These are phyloP conservation scores for Clarias fuscus DNA, from an alignment of 2,797 vertebrate genomes.

Conservation along the genomic window DNA sequence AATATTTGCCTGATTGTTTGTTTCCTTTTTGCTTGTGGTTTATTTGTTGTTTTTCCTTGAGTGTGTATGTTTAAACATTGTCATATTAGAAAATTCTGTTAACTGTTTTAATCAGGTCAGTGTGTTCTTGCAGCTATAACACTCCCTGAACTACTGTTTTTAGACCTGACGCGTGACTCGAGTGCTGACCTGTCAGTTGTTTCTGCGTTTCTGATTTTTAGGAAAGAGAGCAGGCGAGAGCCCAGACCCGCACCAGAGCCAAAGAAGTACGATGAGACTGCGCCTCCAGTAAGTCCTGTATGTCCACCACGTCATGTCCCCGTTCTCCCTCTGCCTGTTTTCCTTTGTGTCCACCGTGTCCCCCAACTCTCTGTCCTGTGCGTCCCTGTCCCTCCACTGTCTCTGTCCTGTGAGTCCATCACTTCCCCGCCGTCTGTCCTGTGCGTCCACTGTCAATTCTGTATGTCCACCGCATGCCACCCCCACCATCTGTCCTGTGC, in stretches of 20 bases:
- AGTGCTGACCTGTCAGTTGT: neutral
- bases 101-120: neutral
- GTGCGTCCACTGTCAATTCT: neutral
- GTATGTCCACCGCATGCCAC: neutral
- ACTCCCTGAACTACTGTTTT: neutral
- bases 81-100: neutral
- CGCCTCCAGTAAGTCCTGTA: constrained; percentile 81
- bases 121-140: neutral
- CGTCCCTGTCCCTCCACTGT: too few relatives aligned
- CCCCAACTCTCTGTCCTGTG: neutral
- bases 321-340: neutral
- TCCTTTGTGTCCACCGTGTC: neutral
- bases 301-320: neutral
- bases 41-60: neutral
- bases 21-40: neutral
- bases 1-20: neutral
- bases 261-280: constrained; percentile 88
- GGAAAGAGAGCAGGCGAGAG: constrained; percentile 86
- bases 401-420: neutral
- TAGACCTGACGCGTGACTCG: too few relatives aligned
- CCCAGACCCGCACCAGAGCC: constrained; percentile 86
- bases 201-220: constrained; percentile 19
- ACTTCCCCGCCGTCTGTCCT: neutral
- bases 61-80: neutral
- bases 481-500: neutral